Conservation (phyloP, 2,888 invertebrate genomes). For the Polia nebulosa region DNA sequence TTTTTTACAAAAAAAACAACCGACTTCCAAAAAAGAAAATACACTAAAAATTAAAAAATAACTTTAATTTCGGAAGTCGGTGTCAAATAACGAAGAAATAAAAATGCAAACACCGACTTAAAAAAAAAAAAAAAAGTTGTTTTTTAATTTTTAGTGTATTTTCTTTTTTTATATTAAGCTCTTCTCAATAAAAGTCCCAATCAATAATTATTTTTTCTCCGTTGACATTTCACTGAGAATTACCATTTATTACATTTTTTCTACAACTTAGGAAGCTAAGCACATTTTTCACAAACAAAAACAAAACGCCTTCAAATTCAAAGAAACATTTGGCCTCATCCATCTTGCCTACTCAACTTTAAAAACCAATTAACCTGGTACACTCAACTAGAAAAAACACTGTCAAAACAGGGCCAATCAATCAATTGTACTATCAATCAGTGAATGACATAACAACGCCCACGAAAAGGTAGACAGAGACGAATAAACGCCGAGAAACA, state of each 20-base stretch:
- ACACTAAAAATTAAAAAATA: no score
- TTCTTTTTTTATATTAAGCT: not conserved
- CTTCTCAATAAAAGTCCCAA: not conserved
- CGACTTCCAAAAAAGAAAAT: no score
- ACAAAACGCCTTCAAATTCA: constrained; percentile 30
- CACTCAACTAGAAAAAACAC: constrained; percentile 62
- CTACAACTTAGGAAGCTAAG: constrained; percentile 18
- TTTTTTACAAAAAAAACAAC: no score
- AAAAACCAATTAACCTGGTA: constrained; percentile 64
- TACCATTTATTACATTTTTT: constrained; percentile 14
- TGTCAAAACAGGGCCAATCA: constrained; percentile 65
- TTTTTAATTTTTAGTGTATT: no score
- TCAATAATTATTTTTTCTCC: not conserved
- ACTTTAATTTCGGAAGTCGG: no score
- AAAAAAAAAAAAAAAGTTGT: no score
- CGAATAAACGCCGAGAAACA: constrained; percentile 61
- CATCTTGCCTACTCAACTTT: constrained; percentile 66
- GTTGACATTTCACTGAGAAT: constrained; percentile 16
- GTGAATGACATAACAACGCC: constrained; percentile 64
- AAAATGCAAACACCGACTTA: no score
- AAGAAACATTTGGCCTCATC: constrained; percentile 50
- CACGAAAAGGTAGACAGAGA: constrained; percentile 50
- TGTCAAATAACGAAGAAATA: no score
- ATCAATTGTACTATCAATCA: constrained; percentile 70
- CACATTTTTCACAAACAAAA: constrained; percentile 24